Evolutionary conservation across 2,797 vertebrate species (phyloP), one percentile per base, ranked within the genome.

Genomic region (Fundulus diaphanus): DNA sequence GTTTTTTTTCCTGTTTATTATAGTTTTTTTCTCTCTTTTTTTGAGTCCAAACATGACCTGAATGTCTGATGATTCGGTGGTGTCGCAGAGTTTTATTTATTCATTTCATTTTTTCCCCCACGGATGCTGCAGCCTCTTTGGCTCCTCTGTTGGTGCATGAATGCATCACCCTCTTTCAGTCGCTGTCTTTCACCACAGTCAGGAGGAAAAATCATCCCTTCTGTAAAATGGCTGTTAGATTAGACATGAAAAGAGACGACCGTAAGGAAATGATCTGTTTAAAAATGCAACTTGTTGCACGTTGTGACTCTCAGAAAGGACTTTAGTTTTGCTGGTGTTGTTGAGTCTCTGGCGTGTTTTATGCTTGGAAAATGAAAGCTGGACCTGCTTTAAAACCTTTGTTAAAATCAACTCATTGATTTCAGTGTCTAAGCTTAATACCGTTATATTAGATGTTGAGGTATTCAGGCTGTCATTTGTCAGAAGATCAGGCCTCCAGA

Each of bases 401-500:
- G 11, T 70, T 35, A 35, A 24, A 65, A 12, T 63, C 8, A 63
- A 0, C 15, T 22, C 2, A 29, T 31, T 27, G 11, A n/a, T 69
- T 68, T 68, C 0, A 22, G 46, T 12, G 12, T 48, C 11, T 29
- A 8, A 46, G 46, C 7, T 15, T 52, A 9, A 59, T 12, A n/a
- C 1, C 0, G 67, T 2, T 48, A 12, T 65, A 35, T 44, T 9
- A 20, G 24, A 8, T 18, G 48, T 44, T 49, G 24, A 69, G 54
- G 1, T 0, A 20, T 18, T 0, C 0, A 57, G 29, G 79, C 12
- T 77, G 0, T 44, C 18, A 51, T 12, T 51, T 68, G 68, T 18
- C 69, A 74, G 31, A 20, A 59, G 65, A 70, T 80, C 83, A 89
- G 77, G 61, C 70, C 57, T 84, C 16, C 68, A 86, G 83, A 83